These are phyloP conservation scores for Ardeotis arabs DNA, from an alignment of 2,113 vertebrate species.

Conservation along the genomic window DNA sequence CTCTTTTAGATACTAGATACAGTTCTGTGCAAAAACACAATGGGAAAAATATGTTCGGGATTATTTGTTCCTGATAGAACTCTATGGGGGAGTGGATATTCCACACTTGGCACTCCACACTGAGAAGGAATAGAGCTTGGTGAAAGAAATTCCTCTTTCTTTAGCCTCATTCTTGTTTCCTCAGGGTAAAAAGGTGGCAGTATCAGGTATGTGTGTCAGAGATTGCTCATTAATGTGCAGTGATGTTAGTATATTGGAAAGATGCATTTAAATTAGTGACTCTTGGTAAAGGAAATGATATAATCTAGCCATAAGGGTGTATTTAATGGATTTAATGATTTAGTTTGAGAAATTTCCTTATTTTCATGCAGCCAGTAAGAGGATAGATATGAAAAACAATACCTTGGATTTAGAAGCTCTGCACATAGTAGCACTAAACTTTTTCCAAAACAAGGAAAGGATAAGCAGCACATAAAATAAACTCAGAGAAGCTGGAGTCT, in stretches of 20 bases:
- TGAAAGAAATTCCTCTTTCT: neutral
- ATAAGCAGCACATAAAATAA: neutral
- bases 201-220: neutral
- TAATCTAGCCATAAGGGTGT: neutral
- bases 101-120: neutral
- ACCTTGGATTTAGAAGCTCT: neutral
- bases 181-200: neutral
- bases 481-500: neutral
- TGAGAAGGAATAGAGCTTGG: neutral
- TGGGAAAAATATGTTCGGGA: neutral
- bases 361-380: neutral
- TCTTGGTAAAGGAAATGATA: neutral
- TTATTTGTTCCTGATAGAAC: neutral
- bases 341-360: neutral
- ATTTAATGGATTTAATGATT: neutral
- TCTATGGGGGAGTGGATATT: neutral
- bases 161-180: neutral
- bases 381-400: neutral
- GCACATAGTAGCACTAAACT: neutral
- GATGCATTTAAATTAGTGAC: neutral
- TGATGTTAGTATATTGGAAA: neutral
- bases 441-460: neutral
- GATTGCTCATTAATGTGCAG: neutral
- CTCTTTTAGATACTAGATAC: neutral
- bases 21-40: neutral